These are phyloP conservation scores for Coptodon bakossiorum DNA, from an alignment of 2,113 vertebrate species.

Conservation along the genomic window DNA sequence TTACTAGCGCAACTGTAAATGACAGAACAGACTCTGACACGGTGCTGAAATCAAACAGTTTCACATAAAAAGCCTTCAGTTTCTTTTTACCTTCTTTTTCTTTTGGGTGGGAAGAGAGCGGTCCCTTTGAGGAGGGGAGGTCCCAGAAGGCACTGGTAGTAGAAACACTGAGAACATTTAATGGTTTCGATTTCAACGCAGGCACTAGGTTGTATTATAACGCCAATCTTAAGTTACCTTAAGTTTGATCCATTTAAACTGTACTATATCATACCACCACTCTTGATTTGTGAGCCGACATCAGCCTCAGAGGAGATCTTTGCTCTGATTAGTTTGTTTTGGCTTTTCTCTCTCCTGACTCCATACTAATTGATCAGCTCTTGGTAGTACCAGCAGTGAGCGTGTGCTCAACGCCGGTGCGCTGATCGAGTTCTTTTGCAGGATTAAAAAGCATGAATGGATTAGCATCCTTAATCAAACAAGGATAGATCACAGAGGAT, in stretches of 20 bases:
- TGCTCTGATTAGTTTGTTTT: neutral
- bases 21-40: neutral
- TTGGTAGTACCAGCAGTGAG: neutral
- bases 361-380: conserved; percentile 14
- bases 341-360: neutral
- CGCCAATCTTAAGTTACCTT: neutral
- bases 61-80: neutral
- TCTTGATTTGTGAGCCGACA: neutral
- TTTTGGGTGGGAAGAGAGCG: neutral
- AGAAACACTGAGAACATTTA: neutral
- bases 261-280: neutral
- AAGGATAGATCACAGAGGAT: conserved; percentile 46
- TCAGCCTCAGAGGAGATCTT: neutral
- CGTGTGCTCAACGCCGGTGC: neutral
- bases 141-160: neutral
- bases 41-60: neutral
- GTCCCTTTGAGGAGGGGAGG: neutral
- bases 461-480: conserved; percentile 56
- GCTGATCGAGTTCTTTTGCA: conserved; percentile 20
- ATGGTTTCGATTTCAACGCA: neutral
- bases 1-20: neutral
- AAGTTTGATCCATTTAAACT: neutral
- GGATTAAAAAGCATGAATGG: conserved; percentile 45
- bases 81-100: neutral
- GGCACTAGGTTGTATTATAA: neutral